Conservation (phyloP, 2,797 vertebrate genomes). For the Alosa sapidissima region DNA sequence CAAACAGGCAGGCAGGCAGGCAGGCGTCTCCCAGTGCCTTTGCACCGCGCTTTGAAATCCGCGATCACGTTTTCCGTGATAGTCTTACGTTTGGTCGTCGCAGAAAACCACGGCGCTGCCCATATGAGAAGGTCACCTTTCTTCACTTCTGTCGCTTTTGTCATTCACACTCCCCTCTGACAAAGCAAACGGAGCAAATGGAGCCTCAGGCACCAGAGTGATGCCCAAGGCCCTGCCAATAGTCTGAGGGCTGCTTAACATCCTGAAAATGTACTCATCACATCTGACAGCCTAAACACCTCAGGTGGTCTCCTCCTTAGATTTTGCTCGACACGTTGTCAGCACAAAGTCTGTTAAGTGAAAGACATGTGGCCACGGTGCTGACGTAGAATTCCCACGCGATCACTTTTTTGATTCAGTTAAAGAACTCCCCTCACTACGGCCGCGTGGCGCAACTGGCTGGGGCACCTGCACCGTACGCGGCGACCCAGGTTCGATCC, state of each 20-base stretch:
- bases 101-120: too few relatives aligned
- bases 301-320: background rate
- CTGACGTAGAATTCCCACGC: background rate
- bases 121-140: background rate
- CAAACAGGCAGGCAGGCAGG: slow-evolving; percentile 6
- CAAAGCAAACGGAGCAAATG: background rate
- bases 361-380: background rate
- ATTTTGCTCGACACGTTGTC: background rate
- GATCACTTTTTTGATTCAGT: background rate
- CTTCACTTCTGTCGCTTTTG: background rate
- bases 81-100: too few relatives aligned
- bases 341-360: background rate
- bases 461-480: too few relatives aligned
- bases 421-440: background rate
- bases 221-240: background rate
- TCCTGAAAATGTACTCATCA: background rate
- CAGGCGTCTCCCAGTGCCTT: slow-evolving; percentile 11
- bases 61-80: too few relatives aligned
- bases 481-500: too few relatives aligned
- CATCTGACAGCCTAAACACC: background rate
- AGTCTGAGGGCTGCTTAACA: background rate
- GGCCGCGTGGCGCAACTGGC: too few relatives aligned
- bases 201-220: background rate
- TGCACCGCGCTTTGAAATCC: background rate
- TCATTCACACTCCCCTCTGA: too few relatives aligned